phyloP scores from a whole-genome alignment of 2,888 invertebrate species.

The Portevinia maculata region DNA sequence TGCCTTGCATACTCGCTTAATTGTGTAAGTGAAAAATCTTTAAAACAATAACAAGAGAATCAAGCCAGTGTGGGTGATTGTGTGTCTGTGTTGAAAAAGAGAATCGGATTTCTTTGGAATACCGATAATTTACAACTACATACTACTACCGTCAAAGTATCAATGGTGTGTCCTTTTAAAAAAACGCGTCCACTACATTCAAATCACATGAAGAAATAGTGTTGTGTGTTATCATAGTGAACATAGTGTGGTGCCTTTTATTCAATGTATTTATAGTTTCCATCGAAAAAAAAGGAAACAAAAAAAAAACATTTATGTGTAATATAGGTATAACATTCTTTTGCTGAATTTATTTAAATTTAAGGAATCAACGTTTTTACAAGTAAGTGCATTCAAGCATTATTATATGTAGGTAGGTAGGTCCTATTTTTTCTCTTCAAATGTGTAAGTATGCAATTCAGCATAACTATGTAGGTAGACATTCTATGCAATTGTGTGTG shows the following conservation, averaged over 20 bases:
- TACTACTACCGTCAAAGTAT: not conserved
- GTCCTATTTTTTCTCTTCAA: constrained; percentile 5
- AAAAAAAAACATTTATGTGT: not conserved
- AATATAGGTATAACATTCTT: not conserved
- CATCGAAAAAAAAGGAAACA: constrained; percentile 5
- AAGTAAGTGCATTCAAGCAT: constrained; percentile 57
- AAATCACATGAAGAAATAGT: constrained; percentile 30
- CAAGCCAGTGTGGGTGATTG: not conserved
- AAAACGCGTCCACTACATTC: constrained; percentile 36
- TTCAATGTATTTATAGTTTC: constrained; percentile 20
- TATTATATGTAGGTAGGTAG: constrained; percentile 8
- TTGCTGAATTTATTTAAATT: constrained; percentile 4
- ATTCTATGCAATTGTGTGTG: not conserved
- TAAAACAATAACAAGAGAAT: constrained; percentile 58
- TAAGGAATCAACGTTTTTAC: not conserved
- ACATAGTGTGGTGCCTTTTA: constrained; percentile 48
- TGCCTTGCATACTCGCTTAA: constrained; percentile 7
- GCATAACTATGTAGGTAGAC: not conserved
- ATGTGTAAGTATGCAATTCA: not conserved
- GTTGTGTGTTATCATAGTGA: constrained; percentile 31
- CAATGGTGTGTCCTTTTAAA: not conserved
- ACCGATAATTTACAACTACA: constrained; percentile 36
- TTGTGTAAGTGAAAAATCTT: not conserved
- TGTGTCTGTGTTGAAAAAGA: constrained; percentile 35
- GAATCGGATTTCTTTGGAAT: constrained; percentile 11